phyloP scores from a whole-genome alignment of 2,113 vertebrate species.

The Heterotis niloticus region DNA sequence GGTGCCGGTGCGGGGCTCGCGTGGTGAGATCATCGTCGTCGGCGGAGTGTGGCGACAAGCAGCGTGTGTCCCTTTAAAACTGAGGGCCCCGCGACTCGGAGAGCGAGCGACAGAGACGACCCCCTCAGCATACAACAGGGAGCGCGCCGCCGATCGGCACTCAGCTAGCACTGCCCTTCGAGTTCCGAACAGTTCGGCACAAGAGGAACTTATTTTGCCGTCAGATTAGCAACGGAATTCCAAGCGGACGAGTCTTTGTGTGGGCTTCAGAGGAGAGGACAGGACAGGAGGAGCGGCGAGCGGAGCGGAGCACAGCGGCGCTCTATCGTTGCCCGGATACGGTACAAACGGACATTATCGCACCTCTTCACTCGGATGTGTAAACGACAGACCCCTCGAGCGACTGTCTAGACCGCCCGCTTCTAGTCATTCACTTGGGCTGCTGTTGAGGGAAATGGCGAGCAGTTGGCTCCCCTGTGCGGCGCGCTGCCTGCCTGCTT shows the following conservation, averaged over 20 bases:
- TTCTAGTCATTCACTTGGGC: not conserved
- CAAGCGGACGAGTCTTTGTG: not conserved
- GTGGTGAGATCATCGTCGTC: conserved; percentile 22
- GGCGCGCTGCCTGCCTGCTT: not conserved
- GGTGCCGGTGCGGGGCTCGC: conserved; percentile 12
- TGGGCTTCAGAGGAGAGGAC: not conserved
- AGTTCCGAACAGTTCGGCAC: not conserved
- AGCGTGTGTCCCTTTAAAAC: conserved; percentile 65
- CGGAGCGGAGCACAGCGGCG: not conserved
- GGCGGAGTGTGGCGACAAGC: conserved; percentile 24
- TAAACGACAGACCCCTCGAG: not conserved
- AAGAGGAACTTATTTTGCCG: conserved; percentile 17
- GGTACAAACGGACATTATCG: conserved; percentile 19
- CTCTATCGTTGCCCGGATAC: conserved; percentile 5
- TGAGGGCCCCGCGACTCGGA: conserved; percentile 40
- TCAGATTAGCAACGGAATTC: conserved; percentile 3
- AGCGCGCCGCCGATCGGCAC: not conserved
- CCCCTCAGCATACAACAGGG: not conserved
- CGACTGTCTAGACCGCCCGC: not conserved
- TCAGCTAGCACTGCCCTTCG: not conserved
- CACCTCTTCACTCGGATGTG: not conserved
- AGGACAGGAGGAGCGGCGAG: not conserved
- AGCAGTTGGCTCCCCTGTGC: not conserved
- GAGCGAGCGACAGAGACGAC: conserved; percentile 27
- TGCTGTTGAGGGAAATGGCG: conserved; percentile 9